Percentiles rank a stretch among this genome's conserved stretches.
Conservation (phyloP, 2,797 vertebrate species). For the Eulemur rubriventer region DNA sequence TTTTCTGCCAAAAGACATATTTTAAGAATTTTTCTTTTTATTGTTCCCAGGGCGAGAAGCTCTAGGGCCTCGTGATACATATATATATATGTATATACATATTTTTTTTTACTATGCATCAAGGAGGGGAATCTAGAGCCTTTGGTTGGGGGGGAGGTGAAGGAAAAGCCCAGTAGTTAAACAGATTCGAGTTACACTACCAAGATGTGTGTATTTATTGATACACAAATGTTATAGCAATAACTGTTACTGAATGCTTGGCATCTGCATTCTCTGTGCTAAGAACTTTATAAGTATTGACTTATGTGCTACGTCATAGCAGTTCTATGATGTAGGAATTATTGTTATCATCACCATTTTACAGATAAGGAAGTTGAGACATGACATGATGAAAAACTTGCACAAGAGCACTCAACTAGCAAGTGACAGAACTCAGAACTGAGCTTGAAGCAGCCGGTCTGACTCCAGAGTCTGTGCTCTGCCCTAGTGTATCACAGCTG, state of each 20-base stretch:
- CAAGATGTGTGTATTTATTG: not conserved
- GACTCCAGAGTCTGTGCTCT: not conserved
- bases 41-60: not conserved
- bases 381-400: not conserved
- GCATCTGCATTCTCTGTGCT: not conserved
- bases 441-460: not conserved
- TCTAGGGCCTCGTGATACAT: not conserved
- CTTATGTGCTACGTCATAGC: not conserved
- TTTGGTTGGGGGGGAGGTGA: not conserved
- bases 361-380: not conserved
- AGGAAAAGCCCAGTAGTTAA: not conserved
- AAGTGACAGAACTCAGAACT: not conserved
- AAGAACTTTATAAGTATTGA: not conserved
- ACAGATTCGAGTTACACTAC: not conserved
- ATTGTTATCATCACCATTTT: not conserved
- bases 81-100: too few relatives aligned
- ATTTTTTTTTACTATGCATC: constrained; percentile 39
- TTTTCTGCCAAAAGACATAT: constrained; percentile 75
- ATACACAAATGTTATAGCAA: not conserved
- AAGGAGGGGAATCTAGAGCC: constrained; percentile 19
- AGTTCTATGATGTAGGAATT: not conserved
- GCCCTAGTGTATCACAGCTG: not conserved
- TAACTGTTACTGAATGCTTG: not conserved
- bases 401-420: not conserved
- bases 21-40: constrained; percentile 71